Base-by-base conservation (phyloP, 2,797 vertebrate species). In the Sciaenops ocellatus region DNA sequence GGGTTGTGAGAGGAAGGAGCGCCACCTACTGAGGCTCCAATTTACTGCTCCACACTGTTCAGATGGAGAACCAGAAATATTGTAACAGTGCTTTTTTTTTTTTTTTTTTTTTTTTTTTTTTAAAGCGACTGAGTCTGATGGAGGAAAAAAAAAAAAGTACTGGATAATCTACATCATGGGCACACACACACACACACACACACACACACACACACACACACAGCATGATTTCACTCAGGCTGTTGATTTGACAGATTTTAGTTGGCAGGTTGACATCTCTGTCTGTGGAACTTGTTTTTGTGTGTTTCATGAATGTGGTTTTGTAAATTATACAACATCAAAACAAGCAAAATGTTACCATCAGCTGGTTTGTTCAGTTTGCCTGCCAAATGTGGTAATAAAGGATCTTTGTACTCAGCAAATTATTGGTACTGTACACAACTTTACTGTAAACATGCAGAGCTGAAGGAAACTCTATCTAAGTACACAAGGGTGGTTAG, bases 401-500 rank as follows among this genome's bases (percentile, higher is more conserved):
- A 92, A 93, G 83, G 47, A 88, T 87, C 80, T 93, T 91, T 93
- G 83, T 93, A 93, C 84, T 88, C 85, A 38, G 81, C 73, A 57
- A 8, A 30, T 79, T 69, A 6, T 75, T 77, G 67, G 52, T 34
- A 8, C 34, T 9, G 34, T 38, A 26, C 47, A 15, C 47, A 64
- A 62, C 1, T 61, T 73, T 54, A 80, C 55, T 77, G n/a, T 9
- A 62, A 26, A 59, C 16, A 18, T 54, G 50, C 9, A 6, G 34
- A 34, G 34, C 34, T 9, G 34, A 38, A 38, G 34, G 34, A 30
- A 5, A 30, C 30, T 30, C 5, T 30, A 26, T 26, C 26, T 26
- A 26, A 30, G 28, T 30, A 30, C 30, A 30, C 30, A 7, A 38
- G 34, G 8, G 34, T 38, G 8, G 34, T 9, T 9, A 9, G 34